Evolutionary conservation across 2,888 invertebrate species (phyloP), one percentile per base, ranked within the genome.

Genomic region (Epirrhoe tristata): DNA sequence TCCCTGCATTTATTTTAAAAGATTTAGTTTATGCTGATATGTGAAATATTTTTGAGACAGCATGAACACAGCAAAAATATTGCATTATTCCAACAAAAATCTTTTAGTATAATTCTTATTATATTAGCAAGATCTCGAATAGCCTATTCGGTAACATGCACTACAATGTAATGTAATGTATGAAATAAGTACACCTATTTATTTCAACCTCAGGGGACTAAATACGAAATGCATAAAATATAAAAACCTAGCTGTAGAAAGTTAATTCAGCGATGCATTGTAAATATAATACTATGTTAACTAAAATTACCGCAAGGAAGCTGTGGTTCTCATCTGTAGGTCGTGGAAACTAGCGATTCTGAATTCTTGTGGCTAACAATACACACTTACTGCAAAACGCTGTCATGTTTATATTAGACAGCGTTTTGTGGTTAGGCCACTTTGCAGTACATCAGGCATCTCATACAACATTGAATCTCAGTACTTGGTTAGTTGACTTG

Each of bases 211-310:
- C 14, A 16, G 16, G 24, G 24, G 1, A 61, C 16, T 62, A 63
- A 63, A 63, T 63, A 51, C 55, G 8, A 66, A 54, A 36, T 52
- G 51, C 67, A 61, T 61, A 70, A 66, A 73, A 62, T 64, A 59
- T 66, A 60, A 61, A 24, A 69, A 65, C 65, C 70, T 56, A 69
- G 53, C 61, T 46, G 71, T 73, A 73, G 51, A 74, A 56, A 57
- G 51, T 73, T 74, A 59, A 67, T 65, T 24, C 58, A 70, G 73
- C 66, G 69, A 75, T 73, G 72, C 72, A 72, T 73, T 77, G 69
- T 74, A 75, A 76, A 79, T 77, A 79, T 77, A 79, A 81, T 78
- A 78, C 74, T 78, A 79, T 78, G 72, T 70, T 77, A 76, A 69
- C 70, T 76, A 77, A 76, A 71, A 77, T 67, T 64, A 73, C 67